Evolutionary conservation across 2,888 invertebrate species (phyloP), one percentile per base, ranked within the genome.

Genomic region (Sesia bembeciformis): DNA sequence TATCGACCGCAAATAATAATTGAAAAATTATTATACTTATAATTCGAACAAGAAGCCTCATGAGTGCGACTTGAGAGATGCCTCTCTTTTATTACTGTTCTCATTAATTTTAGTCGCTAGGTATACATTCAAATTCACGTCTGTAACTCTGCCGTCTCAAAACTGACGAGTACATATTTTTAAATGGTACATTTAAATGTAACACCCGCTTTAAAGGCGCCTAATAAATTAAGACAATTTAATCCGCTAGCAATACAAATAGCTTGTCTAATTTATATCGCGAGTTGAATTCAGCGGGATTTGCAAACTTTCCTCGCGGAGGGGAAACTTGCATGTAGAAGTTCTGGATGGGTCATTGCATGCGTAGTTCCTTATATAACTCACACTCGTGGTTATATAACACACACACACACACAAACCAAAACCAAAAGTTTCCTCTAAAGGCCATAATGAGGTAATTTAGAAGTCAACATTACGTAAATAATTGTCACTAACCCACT

Each of bases 201-300:
- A 4, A 40, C 23, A 49, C 43, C 53, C 52, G 49, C 51, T 49
- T 52, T 52, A 40, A 50, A 65, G 65, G 65, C 58, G 61, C 67
- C 63, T 76, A 75, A 81, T 78, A 81, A 81, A 81, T 81, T 78
- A 76, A 72, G 77, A 80, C 79, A 79, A 78, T 78, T 78, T 79
- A 81, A 82, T 81, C 76, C 70, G 60, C 64, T 60, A 61, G 71
- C 71, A 67, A 74, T 74, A 81, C 78, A 80, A 82, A 81, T 81
- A 67, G 76, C 69, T 68, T 68, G 73, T 70, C 74, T 77, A 77
- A 81, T 81, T 80, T 81, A 81, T 81, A 76, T 75, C 63, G 65
- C 69, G 66, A 73, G 74, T 74, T 72, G 65, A 70, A 75, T 75
- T 69, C 68, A 61, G 65, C 64, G 65, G 70, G 67, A 70, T 74